Base-by-base conservation (phyloP, 2,113 vertebrate species). In the Myodes glareolus region DNA sequence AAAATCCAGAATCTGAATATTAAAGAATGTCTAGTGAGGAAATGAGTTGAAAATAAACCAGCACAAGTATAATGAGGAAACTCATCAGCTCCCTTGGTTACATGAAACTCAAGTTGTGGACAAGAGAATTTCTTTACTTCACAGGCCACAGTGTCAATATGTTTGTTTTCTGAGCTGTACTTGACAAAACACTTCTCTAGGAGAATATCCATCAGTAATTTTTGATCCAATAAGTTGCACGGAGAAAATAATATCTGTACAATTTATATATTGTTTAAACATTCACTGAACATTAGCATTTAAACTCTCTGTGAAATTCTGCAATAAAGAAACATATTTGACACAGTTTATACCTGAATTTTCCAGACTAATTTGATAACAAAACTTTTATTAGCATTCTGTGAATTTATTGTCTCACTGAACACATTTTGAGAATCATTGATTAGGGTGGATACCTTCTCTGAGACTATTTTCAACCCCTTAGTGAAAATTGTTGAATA, bases 291-390 rank as follows among this genome's bases (percentile, higher is more conserved):
- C 5, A 55, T 29, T 93, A 50, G 1, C 68, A 95, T 67, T 77
- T 96, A 87, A 86, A 25, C 4, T 63, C 29, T 85, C n/a, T 68
- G 70, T 82, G 42, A 89, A 92, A 90, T 55, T 4, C 36, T 67
- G 4, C 5, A 94, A n/a, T 94, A 92, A 82, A 76, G 36, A 91
- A 95, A 58, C 11, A 2, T 67, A 68, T 80, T 95, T 39, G 12
- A 82, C 5, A 91, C 84, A 4, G 63, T 95, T 94, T 89, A 76
- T 29, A 27, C 33, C 58, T 61, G 58, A 90, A 88, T 94, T 90
- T 84, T 4, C 7, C 16, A 96, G 39, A 78, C 21, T 95, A 92
- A 86, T 78, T 65, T 92, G 63, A 42, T 68, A 92, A 81, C 39
- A 96, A 81, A 93, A 36, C 19, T 73, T 90, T 6, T 76, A 11